A percentile compares a stretch with the other conserved stretches of the same genome.
phyloP scores from a whole-genome alignment of 2,888 invertebrate genomes.

The Saturnia japonica region DNA sequence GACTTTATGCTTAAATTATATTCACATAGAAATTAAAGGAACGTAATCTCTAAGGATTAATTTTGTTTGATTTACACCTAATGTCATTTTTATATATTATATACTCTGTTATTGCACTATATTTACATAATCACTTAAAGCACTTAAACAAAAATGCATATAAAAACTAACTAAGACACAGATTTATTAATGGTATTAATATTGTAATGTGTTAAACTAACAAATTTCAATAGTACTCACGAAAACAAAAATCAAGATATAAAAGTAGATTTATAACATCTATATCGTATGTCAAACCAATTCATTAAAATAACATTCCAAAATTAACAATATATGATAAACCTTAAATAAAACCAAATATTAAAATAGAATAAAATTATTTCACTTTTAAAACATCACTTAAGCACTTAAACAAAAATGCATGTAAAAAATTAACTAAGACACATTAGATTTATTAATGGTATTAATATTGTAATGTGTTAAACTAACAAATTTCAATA shows the following conservation, averaged over 20 bases:
- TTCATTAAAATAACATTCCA: too few species aligned
- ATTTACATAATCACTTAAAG: not conserved
- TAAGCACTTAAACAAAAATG: not conserved
- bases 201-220: not conserved
- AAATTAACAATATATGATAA: too few species aligned
- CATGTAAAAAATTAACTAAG: not conserved
- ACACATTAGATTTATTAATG: not conserved
- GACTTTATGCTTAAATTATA: slow-evolving; percentile 1
- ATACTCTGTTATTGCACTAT: slow-evolving; percentile 15
- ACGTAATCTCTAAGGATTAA: not conserved
- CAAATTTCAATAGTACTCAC: not conserved
- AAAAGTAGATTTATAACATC: too few species aligned
- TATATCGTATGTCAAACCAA: too few species aligned
- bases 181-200: not conserved
- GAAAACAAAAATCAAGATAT: not conserved
- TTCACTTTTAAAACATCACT: slow-evolving; percentile 7
- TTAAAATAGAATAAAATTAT: too few species aligned
- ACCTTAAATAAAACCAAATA: too few species aligned
- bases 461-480: not conserved
- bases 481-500: not conserved
- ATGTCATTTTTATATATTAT: slow-evolving; percentile 13
- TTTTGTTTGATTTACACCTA: not conserved
- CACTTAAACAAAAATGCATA: not conserved
- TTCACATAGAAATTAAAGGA: slow-evolving; percentile 14
- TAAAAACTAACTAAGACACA: not conserved